These are phyloP conservation scores for Vultur gryphus DNA, from an alignment of 2,797 vertebrate genomes.

Conservation along the genomic window DNA sequence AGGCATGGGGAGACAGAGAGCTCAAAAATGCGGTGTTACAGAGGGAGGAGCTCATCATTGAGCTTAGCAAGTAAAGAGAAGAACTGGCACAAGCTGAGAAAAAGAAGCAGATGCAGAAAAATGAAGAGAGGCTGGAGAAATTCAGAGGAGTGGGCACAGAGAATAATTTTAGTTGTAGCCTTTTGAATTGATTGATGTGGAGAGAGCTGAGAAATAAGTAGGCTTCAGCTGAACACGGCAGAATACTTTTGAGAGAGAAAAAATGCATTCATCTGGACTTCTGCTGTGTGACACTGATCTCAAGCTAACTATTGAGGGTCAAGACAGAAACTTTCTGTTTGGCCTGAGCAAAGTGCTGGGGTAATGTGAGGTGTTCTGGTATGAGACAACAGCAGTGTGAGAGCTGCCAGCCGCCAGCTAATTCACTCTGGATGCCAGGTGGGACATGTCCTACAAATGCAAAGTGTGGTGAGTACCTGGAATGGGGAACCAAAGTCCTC, in stretches of 20 bases:
- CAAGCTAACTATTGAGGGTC: background rate
- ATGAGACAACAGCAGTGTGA: background rate
- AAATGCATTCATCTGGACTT: background rate
- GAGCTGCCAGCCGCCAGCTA: background rate
- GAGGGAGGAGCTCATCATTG: background rate
- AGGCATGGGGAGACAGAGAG: background rate
- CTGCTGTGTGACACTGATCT: background rate
- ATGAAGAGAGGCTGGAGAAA: background rate
- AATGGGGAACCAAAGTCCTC: background rate
- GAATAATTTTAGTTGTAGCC: slow-evolving; percentile 8
- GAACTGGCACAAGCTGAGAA: background rate
- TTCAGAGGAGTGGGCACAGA: background rate
- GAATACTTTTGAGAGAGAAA: background rate
- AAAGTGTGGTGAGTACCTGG: background rate
- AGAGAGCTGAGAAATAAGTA: background rate
- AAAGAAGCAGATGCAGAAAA: background rate
- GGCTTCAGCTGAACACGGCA: background rate
- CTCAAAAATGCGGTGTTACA: background rate
- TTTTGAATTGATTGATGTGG: background rate
- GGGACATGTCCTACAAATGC: background rate
- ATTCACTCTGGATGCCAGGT: background rate
- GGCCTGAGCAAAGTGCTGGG: background rate
- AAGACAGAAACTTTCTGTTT: background rate
- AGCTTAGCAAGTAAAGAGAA: background rate
- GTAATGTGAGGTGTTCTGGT: background rate